Percentiles rank a stretch among this genome's conserved stretches.
Evolutionary conservation across 2,797 vertebrate genomes (phyloP).

Genomic region (Octomys mimax): DNA sequence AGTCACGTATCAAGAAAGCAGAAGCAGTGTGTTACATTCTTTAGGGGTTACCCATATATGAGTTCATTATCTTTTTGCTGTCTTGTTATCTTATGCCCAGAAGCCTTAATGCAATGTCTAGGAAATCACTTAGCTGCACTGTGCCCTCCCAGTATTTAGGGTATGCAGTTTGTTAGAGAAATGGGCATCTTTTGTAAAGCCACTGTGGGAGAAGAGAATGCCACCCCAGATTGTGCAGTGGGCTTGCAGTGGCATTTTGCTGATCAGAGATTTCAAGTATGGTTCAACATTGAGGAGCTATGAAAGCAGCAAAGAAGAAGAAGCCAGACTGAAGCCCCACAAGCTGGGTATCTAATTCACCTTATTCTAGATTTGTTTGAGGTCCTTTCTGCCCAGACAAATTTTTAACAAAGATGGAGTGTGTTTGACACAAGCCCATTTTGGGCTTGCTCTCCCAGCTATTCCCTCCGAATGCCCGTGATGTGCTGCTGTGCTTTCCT

Average conservation of each 20-base stretch:
- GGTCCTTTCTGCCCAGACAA: background rate
- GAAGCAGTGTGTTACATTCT: background rate
- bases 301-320: background rate
- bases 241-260: background rate
- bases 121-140: background rate
- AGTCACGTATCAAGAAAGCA: background rate
- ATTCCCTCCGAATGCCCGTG: background rate
- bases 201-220: background rate
- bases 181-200: background rate
- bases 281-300: background rate
- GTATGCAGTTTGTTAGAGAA: background rate
- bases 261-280: background rate
- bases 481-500: background rate
- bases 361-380: background rate
- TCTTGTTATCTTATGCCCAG: background rate
- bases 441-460: background rate
- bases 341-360: background rate
- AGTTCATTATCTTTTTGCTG: background rate
- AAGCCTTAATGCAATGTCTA: background rate
- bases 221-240: background rate
- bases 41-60: too few relatives aligned
- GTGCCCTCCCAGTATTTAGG: background rate
- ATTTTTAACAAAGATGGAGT: background rate
- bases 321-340: too few relatives aligned
- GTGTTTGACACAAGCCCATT: background rate